A percentile compares a stretch with the other conserved stretches of the same genome.
Conservation (phyloP, 2,797 vertebrate genomes). For the Crax fasciolata region DNA sequence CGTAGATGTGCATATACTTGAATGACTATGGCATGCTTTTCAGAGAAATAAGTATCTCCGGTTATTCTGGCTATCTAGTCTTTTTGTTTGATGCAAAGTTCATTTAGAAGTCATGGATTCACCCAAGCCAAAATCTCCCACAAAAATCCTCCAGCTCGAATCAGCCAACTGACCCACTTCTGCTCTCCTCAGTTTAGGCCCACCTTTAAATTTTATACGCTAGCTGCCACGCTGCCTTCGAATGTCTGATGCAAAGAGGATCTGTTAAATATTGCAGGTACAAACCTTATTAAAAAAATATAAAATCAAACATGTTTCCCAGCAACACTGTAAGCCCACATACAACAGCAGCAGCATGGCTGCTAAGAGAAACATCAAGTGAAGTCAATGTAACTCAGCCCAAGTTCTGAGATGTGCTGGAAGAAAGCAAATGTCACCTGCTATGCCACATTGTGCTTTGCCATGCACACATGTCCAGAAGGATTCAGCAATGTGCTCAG, state of each 20-base stretch:
- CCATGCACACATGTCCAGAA: background rate
- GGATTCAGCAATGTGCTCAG: background rate
- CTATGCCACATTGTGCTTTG: background rate
- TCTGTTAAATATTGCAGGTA: conserved; percentile 53
- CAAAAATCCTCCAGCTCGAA: background rate
- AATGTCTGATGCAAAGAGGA: conserved; percentile 42
- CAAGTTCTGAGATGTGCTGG: background rate
- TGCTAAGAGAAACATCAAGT: conserved; percentile 8
- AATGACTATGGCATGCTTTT: background rate
- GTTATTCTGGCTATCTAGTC: background rate
- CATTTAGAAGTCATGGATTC: background rate
- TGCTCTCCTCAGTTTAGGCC: background rate
- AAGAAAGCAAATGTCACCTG: background rate
- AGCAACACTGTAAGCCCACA: background rate
- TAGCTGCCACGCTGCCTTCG: conserved; percentile 7
- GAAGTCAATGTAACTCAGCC: background rate
- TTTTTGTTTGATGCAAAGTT: background rate
- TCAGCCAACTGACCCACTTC: conserved; percentile 26
- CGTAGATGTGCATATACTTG: background rate
- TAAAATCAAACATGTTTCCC: background rate
- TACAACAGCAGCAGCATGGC: background rate
- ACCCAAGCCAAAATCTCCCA: background rate
- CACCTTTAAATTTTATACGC: background rate
- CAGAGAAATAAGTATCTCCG: background rate
- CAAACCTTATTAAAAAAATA: conserved; percentile 56